Evolutionary conservation across 2,888 invertebrate genomes (phyloP).

Genomic region (Aphodius granarius): DNA sequence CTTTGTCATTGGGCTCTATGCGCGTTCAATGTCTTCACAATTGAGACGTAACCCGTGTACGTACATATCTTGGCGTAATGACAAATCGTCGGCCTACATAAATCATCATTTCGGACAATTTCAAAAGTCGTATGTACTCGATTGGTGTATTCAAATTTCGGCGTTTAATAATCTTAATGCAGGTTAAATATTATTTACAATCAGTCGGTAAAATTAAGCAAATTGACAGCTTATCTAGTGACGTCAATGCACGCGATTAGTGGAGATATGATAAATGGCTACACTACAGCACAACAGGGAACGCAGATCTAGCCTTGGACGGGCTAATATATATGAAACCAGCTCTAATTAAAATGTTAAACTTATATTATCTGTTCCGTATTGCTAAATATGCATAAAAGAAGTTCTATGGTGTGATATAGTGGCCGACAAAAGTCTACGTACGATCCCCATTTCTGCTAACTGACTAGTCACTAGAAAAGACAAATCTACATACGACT

Average conservation of each 20-base stretch:
- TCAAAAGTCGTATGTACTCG: neutral
- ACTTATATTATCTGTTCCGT: conserved; percentile 4
- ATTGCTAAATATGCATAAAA: neutral
- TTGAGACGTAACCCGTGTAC: neutral
- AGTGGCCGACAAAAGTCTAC: no score
- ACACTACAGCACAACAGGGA: conserved; percentile 20
- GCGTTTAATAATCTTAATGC: conserved; percentile 13
- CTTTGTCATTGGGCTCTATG: neutral
- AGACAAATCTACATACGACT: no score
- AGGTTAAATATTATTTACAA: conserved; percentile 25
- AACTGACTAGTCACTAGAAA: no score
- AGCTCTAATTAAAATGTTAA: conserved; percentile 22
- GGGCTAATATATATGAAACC: conserved; percentile 19
- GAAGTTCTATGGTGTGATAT: neutral
- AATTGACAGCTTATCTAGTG: conserved; percentile 27
- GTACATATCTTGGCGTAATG: neutral
- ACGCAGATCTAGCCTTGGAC: conserved; percentile 20
- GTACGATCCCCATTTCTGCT: no score
- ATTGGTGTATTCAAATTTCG: neutral
- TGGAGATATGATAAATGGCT: conserved; percentile 26
- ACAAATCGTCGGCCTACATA: neutral
- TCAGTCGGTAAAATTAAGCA: conserved; percentile 23
- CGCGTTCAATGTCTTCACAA: neutral
- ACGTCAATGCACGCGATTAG: conserved; percentile 26
- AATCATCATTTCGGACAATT: neutral